These are phyloP conservation scores for Medauroidea extradentata DNA, from an alignment of 1,140 invertebrate species.

Conservation along the genomic window DNA sequence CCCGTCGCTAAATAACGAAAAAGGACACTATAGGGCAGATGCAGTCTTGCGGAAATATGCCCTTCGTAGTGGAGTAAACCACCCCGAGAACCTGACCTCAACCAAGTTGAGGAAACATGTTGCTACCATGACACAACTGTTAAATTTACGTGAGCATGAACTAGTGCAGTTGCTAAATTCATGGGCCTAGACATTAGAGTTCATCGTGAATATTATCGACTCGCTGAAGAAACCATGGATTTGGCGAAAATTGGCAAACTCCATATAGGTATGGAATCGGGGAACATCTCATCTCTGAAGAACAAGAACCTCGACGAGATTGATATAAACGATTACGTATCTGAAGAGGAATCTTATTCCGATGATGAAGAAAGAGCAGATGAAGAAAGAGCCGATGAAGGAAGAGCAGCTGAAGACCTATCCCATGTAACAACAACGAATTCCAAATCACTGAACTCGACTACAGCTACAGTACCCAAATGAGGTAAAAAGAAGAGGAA, in stretches of 20 bases:
- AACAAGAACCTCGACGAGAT: not conserved
- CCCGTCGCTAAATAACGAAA: not conserved
- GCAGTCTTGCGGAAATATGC: constrained; percentile 11
- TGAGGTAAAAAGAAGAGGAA: too few species aligned
- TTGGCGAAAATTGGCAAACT: constrained; percentile 1
- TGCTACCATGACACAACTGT: constrained; percentile 19
- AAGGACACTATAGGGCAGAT: not conserved
- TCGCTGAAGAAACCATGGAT: constrained; percentile 1
- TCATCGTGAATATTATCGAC: constrained; percentile 14
- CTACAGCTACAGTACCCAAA: too few species aligned
- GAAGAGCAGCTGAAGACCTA: too few species aligned
- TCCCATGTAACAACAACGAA: too few species aligned
- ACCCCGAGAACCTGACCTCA: constrained; percentile 17
- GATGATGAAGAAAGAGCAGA: too few species aligned
- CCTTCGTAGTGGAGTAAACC: not conserved
- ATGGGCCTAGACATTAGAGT: constrained; percentile 18
- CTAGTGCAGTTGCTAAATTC: constrained; percentile 16
- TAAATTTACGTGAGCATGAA: constrained; percentile 18
- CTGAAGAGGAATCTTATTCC: too few species aligned
- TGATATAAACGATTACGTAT: too few species aligned
- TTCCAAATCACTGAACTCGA: too few species aligned
- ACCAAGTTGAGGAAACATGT: constrained; percentile 24
- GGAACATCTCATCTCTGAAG: not conserved
- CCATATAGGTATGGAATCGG: not conserved
- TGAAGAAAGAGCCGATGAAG: too few species aligned